Base-by-base conservation (phyloP, 2,113 vertebrate genomes). In the Bucco capensis region DNA sequence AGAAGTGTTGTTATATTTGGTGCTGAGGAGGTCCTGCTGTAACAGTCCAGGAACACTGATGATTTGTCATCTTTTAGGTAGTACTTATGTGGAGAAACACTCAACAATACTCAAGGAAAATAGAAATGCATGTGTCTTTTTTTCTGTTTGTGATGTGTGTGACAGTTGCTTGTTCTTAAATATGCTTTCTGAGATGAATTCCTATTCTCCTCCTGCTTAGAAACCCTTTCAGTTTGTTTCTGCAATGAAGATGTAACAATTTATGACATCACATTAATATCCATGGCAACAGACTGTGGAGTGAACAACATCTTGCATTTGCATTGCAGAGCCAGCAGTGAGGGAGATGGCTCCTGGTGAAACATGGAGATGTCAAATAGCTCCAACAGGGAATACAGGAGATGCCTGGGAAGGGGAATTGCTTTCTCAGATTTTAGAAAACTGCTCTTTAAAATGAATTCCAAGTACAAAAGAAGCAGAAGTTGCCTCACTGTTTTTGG, bases 181-280 rank as follows among this genome's bases (percentile, higher is more conserved):
- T 54, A 27, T 15, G 58, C 46, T 47, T 66, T 35, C 72, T 74
- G 76, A 47, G 37, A 38, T 24, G 82, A 47, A 62, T 80, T 88
- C 83, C 47, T 78, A 16, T 33, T 88, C 71, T 65, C 51, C 88
- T 93, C 37, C 38, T 81, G 86, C 73, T 90, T 35, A 37, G 75
- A 38, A 92, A 80, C 66, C 70, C 94, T 64, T 90, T 95, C 82
- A 75, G 79, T 80, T 94, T 95, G 78, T 92, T 96, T 86, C 62
- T 92, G 70, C 86, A 84, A 76, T 91, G 96, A 95, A 94, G 91
- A 94, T 93, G 91, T 91, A 82, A 87, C 88, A 77, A 91, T 95
- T 97, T 96, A 96, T 97, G 89, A 96, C 83, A 95, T 87, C 91
- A 70, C 83, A 88, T 94, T 90, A 83, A 93, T 96, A 96, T 86